phyloP scores from a whole-genome alignment of 2,888 invertebrate genomes.

The Flexamia atlantica region DNA sequence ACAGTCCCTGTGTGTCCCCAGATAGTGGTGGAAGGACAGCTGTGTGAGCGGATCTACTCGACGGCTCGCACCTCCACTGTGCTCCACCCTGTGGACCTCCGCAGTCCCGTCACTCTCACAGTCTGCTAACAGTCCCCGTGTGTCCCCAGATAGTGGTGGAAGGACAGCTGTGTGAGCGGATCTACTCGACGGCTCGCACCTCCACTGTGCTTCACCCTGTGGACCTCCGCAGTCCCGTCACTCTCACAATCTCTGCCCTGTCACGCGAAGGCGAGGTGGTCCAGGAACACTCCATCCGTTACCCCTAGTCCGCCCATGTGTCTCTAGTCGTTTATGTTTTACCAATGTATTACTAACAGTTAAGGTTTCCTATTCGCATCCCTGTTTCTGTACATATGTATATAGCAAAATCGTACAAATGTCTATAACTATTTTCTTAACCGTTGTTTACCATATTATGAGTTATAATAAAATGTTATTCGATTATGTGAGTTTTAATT shows the following conservation, averaged over 20 bases:
- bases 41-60: too few species aligned
- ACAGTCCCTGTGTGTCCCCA: too few species aligned
- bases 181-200: conserved; percentile 66
- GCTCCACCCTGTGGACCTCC: too few species aligned
- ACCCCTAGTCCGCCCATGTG: conserved; percentile 64
- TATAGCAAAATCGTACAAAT: conserved; percentile 52
- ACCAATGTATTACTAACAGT: conserved; percentile 55
- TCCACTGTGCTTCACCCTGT: conserved; percentile 68
- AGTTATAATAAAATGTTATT: conserved; percentile 57
- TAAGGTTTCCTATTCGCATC: conserved; percentile 49
- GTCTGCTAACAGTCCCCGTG: too few species aligned
- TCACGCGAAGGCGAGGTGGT: conserved; percentile 64
- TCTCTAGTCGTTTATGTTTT: conserved; percentile 57
- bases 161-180: conserved; percentile 67
- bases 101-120: too few species aligned
- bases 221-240: conserved; percentile 66
- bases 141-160: conserved; percentile 67
- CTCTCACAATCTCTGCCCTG: conserved; percentile 67
- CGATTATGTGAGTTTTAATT: conserved; percentile 1
- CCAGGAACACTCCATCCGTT: conserved; percentile 65
- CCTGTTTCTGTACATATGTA: conserved; percentile 54
- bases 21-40: too few species aligned
- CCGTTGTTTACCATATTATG: conserved; percentile 54
- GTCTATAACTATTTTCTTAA: conserved; percentile 53
- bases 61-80: too few species aligned